Evolutionary conservation across 2,888 invertebrate species (phyloP), one percentile per base, ranked within the genome.

Genomic region (Epistrophe grossulariae): DNA sequence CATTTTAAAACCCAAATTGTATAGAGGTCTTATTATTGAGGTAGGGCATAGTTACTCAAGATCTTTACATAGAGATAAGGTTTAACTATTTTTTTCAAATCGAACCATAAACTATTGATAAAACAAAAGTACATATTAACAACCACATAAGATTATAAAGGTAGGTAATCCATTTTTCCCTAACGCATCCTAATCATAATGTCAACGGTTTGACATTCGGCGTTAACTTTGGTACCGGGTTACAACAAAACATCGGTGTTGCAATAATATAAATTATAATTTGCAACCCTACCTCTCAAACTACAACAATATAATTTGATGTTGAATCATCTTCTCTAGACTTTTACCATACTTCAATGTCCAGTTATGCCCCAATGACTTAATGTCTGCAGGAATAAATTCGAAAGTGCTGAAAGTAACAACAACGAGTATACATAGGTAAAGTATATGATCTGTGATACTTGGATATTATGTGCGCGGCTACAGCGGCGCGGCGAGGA

Each of bases 251-350:
- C n/a, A 17, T 17, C 48, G 52, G 15, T 17, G 10, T 4, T 28
- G 15, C 0, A 11, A 4, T 2, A 15, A 55, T 7, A 24, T 13
- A 28, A 28, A 6, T 6, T 0, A 59, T 6, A 3, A 59, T 59
- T 17, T 11, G 17, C 59, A 59, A 59, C 59, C 6, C 7, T 57
- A 64, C 4, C 15, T 62, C 43, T 9, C 2, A 8, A 45, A 62
- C 38, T 59, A 59, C n/a, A 17, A 77, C 55, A 62, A 24, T 70
- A 76, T 70, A 76, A 76, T 82, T 77, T 72, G 77, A 78, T 60
- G 74, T 74, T 74, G 55, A 64, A 64, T 74, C 64, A 74, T 74
- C 64, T 74, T 74, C 64, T 74, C 64, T 74, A 74, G 55, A 74
- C 74, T 74, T 74, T 74, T 74, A 64, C 52, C 15, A 50, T 48